Conservation (phyloP, 2,888 invertebrate genomes). For the Digitonthophagus gazella region DNA sequence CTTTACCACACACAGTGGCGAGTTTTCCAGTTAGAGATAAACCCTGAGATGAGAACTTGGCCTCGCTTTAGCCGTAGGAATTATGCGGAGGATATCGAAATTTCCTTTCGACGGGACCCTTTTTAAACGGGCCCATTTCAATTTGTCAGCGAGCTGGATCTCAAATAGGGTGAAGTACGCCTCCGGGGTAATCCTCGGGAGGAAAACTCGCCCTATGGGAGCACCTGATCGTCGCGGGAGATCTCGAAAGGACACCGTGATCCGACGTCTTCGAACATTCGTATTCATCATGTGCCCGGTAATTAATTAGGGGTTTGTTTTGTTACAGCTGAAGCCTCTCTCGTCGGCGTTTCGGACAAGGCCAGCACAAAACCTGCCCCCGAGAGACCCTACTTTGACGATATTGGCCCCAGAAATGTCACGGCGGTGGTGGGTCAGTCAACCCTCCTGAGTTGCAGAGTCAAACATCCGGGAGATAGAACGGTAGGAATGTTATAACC, state of each 20-base stretch:
- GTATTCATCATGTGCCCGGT: conserved; percentile 17
- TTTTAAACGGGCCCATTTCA: conserved; percentile 44
- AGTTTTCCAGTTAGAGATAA: neutral
- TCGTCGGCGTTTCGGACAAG: conserved; percentile 28
- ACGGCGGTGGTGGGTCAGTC: conserved; percentile 82
- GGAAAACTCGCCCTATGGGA: conserved; percentile 41
- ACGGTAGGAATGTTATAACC: conserved; percentile 64
- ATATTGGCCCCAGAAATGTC: conserved; percentile 78
- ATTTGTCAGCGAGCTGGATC: conserved; percentile 47
- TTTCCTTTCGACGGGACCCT: neutral
- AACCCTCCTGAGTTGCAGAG: conserved; percentile 75
- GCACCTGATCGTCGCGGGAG: neutral
- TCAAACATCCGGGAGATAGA: conserved; percentile 82
- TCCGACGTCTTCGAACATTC: neutral
- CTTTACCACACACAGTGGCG: neutral
- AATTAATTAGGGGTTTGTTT: conserved; percentile 21
- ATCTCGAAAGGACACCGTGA: neutral
- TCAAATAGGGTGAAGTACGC: conserved; percentile 46
- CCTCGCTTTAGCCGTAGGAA: neutral
- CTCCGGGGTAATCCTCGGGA: conserved; percentile 45
- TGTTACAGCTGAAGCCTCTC: conserved; percentile 33
- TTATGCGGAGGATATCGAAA: conserved; percentile 1
- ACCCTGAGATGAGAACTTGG: conserved; percentile 3
- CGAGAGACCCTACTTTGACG: conserved; percentile 80
- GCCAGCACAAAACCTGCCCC: conserved; percentile 43